These are phyloP conservation scores for Porites australiensis DNA, from an alignment of 64 coral and sea anemone genomes.

Conservation along the genomic window DNA sequence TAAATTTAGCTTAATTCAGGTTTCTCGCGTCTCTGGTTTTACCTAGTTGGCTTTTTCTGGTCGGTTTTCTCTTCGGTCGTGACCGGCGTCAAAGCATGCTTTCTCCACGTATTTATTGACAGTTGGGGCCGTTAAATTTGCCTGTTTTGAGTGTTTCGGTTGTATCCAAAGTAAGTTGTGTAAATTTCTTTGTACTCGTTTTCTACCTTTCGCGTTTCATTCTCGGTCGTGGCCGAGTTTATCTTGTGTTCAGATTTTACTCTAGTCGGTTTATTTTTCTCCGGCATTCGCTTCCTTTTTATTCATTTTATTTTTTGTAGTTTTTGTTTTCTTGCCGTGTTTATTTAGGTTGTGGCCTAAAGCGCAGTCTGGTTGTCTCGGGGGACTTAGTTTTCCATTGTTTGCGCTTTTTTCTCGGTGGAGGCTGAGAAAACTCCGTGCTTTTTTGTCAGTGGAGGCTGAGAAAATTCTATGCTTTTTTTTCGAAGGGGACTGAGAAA, in stretches of 20 bases:
- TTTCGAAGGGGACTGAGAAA: neutral
- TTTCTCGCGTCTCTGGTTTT: neutral
- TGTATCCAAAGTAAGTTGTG: neutral
- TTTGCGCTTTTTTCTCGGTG: neutral
- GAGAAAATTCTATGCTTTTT: neutral
- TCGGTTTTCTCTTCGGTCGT: neutral
- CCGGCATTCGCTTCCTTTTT: too few species aligned
- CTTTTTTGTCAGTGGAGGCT: neutral
- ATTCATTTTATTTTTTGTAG: too few species aligned
- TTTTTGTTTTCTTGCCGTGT: too few species aligned
- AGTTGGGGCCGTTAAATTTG: neutral
- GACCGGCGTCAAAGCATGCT: neutral
- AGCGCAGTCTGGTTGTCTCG: too few species aligned
- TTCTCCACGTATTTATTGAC: neutral
- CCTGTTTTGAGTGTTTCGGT: neutral
- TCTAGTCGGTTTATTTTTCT: too few species aligned
- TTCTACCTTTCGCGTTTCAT: neutral
- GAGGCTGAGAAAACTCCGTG: neutral
- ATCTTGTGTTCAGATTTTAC: too few species aligned
- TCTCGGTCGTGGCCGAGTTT: neutral
- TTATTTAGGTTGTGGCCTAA: too few species aligned
- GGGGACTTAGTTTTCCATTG: too few species aligned
- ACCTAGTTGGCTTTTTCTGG: neutral
- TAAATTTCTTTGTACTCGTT: neutral
- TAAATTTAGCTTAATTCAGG: neutral